phyloP scores from a whole-genome alignment of 2,113 vertebrate genomes.

The Bos indicus region DNA sequence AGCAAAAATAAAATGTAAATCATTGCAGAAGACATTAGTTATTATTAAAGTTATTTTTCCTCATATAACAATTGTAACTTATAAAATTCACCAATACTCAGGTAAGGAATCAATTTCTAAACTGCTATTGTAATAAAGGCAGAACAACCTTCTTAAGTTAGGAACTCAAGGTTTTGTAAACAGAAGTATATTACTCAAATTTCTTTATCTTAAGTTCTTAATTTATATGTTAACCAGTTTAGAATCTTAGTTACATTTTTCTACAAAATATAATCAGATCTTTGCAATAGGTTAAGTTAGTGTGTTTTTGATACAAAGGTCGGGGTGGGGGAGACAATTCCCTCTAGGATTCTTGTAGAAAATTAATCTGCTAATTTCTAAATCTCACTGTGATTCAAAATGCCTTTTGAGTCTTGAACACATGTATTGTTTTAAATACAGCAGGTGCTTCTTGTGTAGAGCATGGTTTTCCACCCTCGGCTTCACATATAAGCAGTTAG shows the following conservation, averaged over 20 bases:
- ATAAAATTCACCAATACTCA: constrained; percentile 19
- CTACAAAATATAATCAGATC: neutral
- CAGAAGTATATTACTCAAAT: neutral
- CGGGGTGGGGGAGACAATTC: neutral
- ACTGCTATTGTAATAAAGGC: neutral
- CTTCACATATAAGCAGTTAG: neutral
- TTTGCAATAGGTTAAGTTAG: neutral
- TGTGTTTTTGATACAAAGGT: neutral
- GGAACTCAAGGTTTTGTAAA: neutral
- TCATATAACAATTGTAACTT: neutral
- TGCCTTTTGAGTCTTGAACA: constrained; percentile 16
- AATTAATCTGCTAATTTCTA: constrained; percentile 36
- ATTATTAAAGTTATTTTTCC: constrained; percentile 14
- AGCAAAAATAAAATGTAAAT: constrained; percentile 4
- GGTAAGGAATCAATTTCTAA: neutral
- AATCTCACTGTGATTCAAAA: constrained; percentile 10
- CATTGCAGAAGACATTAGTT: neutral
- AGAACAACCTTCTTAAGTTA: neutral
- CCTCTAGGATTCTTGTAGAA: neutral
- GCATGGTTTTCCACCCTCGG: neutral
- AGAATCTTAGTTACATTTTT: neutral
- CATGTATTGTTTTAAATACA: neutral
- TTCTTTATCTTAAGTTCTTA: neutral
- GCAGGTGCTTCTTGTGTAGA: neutral
- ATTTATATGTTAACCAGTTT: neutral